Evolutionary conservation across 2,113 vertebrate species (phyloP).

Genomic region (Rhodinocichla rosea): DNA sequence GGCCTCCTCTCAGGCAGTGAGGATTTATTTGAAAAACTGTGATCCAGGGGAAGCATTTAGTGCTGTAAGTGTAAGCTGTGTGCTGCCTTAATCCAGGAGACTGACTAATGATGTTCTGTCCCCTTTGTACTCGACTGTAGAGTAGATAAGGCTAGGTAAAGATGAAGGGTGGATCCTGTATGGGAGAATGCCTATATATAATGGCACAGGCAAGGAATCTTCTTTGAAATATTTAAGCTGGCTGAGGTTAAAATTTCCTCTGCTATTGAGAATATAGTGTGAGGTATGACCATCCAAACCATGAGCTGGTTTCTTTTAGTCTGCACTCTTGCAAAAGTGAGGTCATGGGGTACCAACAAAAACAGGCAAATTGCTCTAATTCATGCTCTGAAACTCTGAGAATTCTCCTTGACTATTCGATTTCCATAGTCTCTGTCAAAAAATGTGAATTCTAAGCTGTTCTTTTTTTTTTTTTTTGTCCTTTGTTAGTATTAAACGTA

Average conservation of each 20-base stretch:
- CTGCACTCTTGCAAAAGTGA: background rate
- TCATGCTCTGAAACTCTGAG: background rate
- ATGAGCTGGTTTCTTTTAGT: background rate
- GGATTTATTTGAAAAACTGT: background rate
- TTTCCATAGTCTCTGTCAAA: too few species aligned
- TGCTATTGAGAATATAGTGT: background rate
- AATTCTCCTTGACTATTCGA: background rate
- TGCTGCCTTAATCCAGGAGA: background rate
- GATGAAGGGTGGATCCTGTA: background rate
- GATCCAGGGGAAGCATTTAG: background rate
- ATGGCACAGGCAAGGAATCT: background rate
- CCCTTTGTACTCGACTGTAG: background rate
- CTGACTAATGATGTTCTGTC: background rate
- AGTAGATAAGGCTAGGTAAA: background rate
- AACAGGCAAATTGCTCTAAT: background rate
- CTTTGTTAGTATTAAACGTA: background rate
- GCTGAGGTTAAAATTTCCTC: background rate
- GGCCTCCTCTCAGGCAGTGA: background rate
- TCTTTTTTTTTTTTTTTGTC: background rate
- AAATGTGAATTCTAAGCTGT: background rate
- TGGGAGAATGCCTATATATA: background rate
- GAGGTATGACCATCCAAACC: background rate
- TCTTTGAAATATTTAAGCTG: background rate
- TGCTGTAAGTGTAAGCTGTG: background rate
- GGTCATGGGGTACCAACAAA: background rate